Conservation (phyloP, 2,888 invertebrate species). For the Crematogaster levior region DNA sequence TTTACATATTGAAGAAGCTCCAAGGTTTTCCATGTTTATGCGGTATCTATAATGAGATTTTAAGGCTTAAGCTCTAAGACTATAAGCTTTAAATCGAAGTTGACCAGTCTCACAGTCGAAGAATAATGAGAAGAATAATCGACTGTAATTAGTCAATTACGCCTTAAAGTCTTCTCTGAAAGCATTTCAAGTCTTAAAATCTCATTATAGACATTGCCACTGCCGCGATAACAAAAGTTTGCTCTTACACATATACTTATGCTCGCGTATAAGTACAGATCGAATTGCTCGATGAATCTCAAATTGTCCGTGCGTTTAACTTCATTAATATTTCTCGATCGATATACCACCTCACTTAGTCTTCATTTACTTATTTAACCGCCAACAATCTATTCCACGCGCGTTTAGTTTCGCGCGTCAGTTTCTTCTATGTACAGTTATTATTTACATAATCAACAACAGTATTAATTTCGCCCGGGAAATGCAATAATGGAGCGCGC, state of each 20-base stretch:
- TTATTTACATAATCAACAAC: background rate
- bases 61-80: too few species aligned
- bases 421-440: background rate
- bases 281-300: background rate
- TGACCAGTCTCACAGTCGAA: too few species aligned
- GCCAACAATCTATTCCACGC: too few species aligned
- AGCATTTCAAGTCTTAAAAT: too few species aligned
- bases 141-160: too few species aligned
- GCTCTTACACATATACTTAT: too few species aligned
- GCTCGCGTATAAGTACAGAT: background rate
- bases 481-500: slow-evolving; percentile 5
- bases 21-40: background rate
- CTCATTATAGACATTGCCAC: too few species aligned
- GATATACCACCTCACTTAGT: background rate
- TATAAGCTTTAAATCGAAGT: too few species aligned
- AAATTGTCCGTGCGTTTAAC: background rate
- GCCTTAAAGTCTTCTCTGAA: too few species aligned
- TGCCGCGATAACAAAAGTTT: background rate
- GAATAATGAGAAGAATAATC: too few species aligned
- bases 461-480: slow-evolving; percentile 18
- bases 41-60: too few species aligned
- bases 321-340: slow-evolving; percentile 25
- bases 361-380: background rate
- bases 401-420: background rate
- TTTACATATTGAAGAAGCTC: background rate